phyloP scores from a whole-genome alignment of 1,140 invertebrate species.

The Solenopsis fugax region DNA sequence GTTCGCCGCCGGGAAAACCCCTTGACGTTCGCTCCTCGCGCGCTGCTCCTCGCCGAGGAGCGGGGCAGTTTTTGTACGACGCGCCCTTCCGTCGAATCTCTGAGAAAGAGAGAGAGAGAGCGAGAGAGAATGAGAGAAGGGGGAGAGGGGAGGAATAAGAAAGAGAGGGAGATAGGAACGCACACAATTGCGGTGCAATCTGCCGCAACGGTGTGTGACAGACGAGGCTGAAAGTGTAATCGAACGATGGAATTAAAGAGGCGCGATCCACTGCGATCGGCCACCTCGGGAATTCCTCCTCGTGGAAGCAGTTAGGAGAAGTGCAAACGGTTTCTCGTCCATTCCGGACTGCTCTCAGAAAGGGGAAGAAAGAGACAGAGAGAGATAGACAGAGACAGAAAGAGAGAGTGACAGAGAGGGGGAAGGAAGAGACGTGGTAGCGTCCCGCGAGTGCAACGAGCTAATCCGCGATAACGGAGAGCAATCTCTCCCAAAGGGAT shows the following conservation, averaged over 20 bases:
- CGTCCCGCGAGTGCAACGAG: constrained; percentile 48
- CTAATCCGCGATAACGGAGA: constrained; percentile 46
- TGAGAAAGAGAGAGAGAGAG: constrained; percentile 12
- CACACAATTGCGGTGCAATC: constrained; percentile 47
- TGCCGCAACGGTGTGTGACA: constrained; percentile 34
- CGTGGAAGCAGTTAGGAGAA: constrained; percentile 10
- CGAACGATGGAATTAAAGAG: constrained; percentile 51
- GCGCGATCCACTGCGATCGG: constrained; percentile 20
- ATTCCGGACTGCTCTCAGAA: neutral
- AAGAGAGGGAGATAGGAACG: constrained; percentile 20
- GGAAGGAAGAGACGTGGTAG: neutral
- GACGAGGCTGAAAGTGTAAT: constrained; percentile 38
- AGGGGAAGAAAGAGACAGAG: neutral
- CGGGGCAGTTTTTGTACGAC: constrained; percentile 78
- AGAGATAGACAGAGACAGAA: neutral
- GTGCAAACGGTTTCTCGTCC: constrained; percentile 19
- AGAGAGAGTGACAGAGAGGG: neutral
- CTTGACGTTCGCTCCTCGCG: constrained; percentile 6
- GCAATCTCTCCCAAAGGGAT: constrained; percentile 11
- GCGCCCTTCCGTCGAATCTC: constrained; percentile 69
- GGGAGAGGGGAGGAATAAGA: neutral
- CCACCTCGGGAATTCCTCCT: constrained; percentile 32
- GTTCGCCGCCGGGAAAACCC: neutral
- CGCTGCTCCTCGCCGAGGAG: constrained; percentile 63
- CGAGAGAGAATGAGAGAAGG: neutral